These are phyloP conservation scores for Lepisosteus osseus DNA, from an alignment of 2,113 vertebrate genomes.

Conservation along the genomic window DNA sequence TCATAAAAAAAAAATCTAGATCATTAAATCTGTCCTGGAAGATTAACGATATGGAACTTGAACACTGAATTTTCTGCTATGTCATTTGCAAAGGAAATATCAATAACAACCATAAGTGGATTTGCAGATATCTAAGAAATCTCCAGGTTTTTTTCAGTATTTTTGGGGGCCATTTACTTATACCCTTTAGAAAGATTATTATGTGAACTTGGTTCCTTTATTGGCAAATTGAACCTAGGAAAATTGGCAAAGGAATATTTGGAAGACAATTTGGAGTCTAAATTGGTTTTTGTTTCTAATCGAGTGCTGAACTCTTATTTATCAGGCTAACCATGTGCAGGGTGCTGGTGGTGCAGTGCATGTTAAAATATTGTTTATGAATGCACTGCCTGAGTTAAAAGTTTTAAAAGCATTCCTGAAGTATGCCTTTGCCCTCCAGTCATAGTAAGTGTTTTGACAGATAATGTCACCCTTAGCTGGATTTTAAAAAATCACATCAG, in stretches of 20 bases:
- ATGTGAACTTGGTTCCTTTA: conserved; percentile 9
- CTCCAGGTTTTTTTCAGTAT: neutral
- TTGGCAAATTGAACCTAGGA: conserved; percentile 4
- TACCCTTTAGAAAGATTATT: conserved; percentile 5
- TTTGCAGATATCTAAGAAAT: neutral
- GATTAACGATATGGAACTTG: neutral
- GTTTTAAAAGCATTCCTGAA: neutral
- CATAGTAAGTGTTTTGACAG: neutral
- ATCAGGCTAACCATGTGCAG: neutral
- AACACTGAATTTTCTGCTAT: neutral
- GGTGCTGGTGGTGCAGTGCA: neutral
- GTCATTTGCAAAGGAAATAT: conserved; percentile 9
- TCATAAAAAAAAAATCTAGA: neutral
- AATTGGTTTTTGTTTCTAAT: conserved; percentile 1
- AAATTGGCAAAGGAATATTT: conserved; percentile 5
- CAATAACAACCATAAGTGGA: neutral
- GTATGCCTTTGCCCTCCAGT: neutral
- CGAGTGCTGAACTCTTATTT: conserved; percentile 5
- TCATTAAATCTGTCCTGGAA: conserved; percentile 10
- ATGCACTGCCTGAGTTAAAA: neutral
- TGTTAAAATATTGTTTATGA: conserved; percentile 5
- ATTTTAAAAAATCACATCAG: conserved; percentile 16
- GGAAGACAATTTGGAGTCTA: conserved; percentile 1
- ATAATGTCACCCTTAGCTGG: conserved; percentile 1
- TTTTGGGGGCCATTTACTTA: neutral